A percentile compares a stretch with the other conserved stretches of the same genome.
Evolutionary conservation across 2,797 vertebrate genomes (phyloP).

Genomic region (Morelia viridis): DNA sequence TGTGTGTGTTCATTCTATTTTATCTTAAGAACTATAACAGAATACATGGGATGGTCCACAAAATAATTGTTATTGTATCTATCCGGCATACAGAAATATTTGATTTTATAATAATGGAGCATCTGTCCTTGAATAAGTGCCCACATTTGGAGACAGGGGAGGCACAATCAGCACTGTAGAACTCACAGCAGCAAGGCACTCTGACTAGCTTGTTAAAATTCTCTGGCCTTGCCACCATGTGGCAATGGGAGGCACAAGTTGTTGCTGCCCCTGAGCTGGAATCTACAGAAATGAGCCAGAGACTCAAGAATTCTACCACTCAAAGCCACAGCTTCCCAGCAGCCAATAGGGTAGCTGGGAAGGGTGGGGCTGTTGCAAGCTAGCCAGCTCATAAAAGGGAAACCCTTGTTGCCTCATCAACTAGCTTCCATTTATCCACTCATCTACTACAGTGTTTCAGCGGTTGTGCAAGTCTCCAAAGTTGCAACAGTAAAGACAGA

Average conservation of each 20-base stretch:
- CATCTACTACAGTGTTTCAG: neutral
- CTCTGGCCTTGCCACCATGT: neutral
- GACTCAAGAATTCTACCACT: neutral
- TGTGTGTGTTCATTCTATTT: neutral
- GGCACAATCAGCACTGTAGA: neutral
- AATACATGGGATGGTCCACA: neutral
- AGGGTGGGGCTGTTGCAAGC: neutral
- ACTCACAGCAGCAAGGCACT: neutral
- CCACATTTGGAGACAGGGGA: neutral
- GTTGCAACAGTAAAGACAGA: neutral
- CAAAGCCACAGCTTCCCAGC: neutral
- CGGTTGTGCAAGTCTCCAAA: neutral
- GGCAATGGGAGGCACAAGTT: neutral
- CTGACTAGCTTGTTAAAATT: neutral
- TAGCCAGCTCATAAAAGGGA: neutral
- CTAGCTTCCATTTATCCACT: slow-evolving; percentile 8
- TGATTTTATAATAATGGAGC: neutral
- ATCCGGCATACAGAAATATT: neutral
- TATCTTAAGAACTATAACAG: neutral
- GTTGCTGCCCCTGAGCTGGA: neutral
- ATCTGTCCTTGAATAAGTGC: neutral
- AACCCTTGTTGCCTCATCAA: slow-evolving; percentile 20
- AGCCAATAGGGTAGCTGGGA: neutral
- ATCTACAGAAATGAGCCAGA: neutral
- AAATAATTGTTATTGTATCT: neutral